A percentile compares a stretch with the other conserved stretches of the same genome.
Evolutionary conservation across 2,113 vertebrate genomes (phyloP).

Genomic region (Nothoprocta perdicaria): DNA sequence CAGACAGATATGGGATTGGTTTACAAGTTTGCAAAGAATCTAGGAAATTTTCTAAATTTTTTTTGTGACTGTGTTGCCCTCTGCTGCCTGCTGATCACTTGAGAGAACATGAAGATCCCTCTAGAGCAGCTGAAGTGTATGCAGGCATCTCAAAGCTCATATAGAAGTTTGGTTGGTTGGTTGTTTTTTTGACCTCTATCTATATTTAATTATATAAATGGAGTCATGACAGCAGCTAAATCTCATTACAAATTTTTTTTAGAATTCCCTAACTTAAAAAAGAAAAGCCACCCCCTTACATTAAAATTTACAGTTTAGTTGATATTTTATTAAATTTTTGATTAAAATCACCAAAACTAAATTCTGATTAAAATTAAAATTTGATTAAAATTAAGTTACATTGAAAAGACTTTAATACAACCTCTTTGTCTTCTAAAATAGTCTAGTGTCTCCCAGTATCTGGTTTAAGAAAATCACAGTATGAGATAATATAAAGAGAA

Average conservation of each 20-base stretch:
- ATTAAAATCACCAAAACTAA: not conserved
- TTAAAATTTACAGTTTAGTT: not conserved
- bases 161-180: no score
- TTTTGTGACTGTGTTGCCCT: slow-evolving; percentile 58
- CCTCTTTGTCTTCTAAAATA: not conserved
- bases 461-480: not conserved
- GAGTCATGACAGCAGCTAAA: not conserved
- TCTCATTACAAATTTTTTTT: not conserved
- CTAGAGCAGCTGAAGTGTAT: not conserved
- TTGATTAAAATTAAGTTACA: not conserved
- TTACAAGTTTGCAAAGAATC: accelerated
- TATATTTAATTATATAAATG: not conserved
- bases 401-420: not conserved
- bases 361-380: not conserved
- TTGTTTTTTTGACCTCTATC: not conserved
- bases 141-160: not conserved
- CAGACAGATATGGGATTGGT: not conserved
- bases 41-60: not conserved
- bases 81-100: slow-evolving; percentile 16
- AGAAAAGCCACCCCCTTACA: not conserved
- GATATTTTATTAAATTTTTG: not conserved
- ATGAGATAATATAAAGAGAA: not conserved
- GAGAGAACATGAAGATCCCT: not conserved
- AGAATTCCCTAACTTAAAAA: not conserved
- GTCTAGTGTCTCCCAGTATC: not conserved